phyloP scores from a whole-genome alignment of 2,113 vertebrate genomes.

The Caloenas nicobarica region DNA sequence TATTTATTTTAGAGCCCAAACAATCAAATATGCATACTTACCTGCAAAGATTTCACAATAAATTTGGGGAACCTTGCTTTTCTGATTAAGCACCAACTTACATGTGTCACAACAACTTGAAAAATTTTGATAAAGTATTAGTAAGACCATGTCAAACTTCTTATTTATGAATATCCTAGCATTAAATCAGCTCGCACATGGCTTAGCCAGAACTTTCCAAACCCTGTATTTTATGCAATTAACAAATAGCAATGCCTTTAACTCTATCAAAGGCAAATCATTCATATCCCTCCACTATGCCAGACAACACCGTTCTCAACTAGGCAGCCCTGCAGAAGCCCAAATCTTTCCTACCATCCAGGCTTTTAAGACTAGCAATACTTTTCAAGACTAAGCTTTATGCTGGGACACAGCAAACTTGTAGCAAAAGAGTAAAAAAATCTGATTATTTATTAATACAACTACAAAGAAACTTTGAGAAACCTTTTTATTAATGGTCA shows the following conservation, averaged over 20 bases:
- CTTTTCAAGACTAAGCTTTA: not conserved
- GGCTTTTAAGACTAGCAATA: not conserved
- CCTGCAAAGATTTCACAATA: not conserved
- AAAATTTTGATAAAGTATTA: not conserved
- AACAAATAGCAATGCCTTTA: not conserved
- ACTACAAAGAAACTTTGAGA: not conserved
- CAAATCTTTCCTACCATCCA: not conserved
- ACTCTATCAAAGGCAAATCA: not conserved
- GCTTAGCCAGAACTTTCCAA: not conserved
- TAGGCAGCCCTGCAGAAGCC: not conserved
- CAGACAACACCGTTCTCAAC: not conserved
- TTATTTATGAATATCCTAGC: not conserved
- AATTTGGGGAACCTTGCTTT: not conserved
- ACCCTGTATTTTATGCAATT: not conserved
- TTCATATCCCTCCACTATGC: not conserved
- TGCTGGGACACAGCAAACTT: not conserved
- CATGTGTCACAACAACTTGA: not conserved
- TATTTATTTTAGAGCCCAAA: not conserved
- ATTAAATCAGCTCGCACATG: not conserved
- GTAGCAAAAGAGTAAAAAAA: not conserved
- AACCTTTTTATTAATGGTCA: not conserved
- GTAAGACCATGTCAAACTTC: not conserved
- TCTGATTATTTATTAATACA: not conserved
- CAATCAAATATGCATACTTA: not conserved
- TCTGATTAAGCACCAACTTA: not conserved